Evolutionary conservation across 1,140 invertebrate species (phyloP).

Genomic region (Drosophila tani): DNA sequence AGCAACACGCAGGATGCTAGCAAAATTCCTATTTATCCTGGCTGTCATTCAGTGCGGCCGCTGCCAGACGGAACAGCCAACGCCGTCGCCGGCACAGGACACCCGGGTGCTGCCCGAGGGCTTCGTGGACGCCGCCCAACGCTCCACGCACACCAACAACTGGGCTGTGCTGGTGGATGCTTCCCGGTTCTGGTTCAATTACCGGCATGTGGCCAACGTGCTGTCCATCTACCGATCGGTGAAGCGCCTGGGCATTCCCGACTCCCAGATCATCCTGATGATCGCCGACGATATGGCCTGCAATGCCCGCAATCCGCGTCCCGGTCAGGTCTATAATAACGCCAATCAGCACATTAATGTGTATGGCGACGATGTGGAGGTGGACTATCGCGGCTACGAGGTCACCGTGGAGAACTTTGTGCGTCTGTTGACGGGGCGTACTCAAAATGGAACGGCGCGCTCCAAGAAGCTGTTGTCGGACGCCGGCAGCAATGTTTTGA

Average conservation of each 20-base stretch:
- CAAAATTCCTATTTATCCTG: not conserved
- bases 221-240: conserved; percentile 99
- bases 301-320: conserved; percentile 98
- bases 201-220: conserved; percentile 99
- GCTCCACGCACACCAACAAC: conserved; percentile 96
- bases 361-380: conserved; percentile 99
- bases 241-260: conserved; percentile 98
- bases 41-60: not conserved
- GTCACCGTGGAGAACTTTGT: conserved; percentile 99
- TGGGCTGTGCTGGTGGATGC: conserved; percentile 99
- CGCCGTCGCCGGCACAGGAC: conserved; percentile 14
- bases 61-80: not conserved
- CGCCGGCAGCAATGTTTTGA: conserved; percentile 98
- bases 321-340: conserved; percentile 99
- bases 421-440: conserved; percentile 95
- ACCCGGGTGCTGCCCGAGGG: conserved; percentile 63
- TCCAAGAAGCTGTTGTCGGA: conserved; percentile 98
- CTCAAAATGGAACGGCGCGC: conserved; percentile 95
- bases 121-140: conserved; percentile 71
- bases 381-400: conserved; percentile 99
- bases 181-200: conserved; percentile 99
- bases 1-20: not conserved
- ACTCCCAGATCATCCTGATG: conserved; percentile 99
- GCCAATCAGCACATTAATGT: conserved; percentile 99
- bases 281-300: conserved; percentile 99